Evolutionary conservation across 2,113 vertebrate genomes (phyloP), one percentile per base, ranked within the genome.

Genomic region (Danionella cerebrum): DNA sequence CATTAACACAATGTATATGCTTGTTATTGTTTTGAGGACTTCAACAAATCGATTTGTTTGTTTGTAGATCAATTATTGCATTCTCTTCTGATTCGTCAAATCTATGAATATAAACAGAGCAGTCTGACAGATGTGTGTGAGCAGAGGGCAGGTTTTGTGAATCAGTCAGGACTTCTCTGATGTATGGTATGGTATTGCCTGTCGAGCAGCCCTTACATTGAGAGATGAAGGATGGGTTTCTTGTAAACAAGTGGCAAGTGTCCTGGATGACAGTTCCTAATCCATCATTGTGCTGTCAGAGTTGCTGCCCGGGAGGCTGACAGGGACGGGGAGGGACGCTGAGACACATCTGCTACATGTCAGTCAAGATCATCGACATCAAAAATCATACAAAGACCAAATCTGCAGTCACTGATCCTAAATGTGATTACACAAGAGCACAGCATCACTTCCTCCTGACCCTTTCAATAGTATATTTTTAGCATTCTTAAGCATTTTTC

Each of bases 241-340:
- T 88, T 85, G 87, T 88, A 87, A 89, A 87, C 88, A 85, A 86
- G 85, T 84, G 85, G 88, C 87, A 87, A 86, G 85, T 77, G 78
- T 85, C 85, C 83, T 74, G 85, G 83, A 86, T 87, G 85, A 89
- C 88, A 90, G 87, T 87, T 87, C 87, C 85, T 87, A 86, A 90
- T 90, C 88, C 87, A 88, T 90, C 88, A 90, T 86, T 84, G 85
- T 42, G 83, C 84, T 87, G 86, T 88, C 85, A 84, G 76, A 42
- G 59, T 70, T 77, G 83, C 80, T 79, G 75, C 81, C 14, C 75
- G 77, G 84, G 79, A 82, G 85, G 83, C 71, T 72, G 81, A 84
- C 82, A 82, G 79, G 78, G 75, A 85, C 79, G 74, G 72, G 73
- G 82, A 70, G 35, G 48, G 42, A 58, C 7, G 6, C 11, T 53